Conservation (phyloP, 2,797 vertebrate genomes). For the Darevskia mixta region DNA sequence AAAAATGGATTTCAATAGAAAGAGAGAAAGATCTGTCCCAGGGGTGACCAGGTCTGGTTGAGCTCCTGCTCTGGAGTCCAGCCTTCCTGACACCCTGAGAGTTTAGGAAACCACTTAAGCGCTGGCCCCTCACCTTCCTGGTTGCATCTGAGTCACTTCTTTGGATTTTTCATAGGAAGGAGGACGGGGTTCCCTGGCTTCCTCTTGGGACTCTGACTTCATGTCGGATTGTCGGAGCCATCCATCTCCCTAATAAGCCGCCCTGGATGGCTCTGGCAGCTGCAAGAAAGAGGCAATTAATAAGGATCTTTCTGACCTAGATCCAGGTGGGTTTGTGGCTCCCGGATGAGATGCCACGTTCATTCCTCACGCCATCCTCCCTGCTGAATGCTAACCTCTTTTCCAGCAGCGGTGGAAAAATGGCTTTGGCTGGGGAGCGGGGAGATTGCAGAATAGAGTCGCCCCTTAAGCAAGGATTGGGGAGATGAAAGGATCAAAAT, state of each 20-base stretch:
- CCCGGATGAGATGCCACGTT: neutral
- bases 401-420: too few species aligned
- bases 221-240: neutral
- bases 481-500: too few species aligned
- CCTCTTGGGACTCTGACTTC: neutral
- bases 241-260: neutral
- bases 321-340: neutral
- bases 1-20: too few species aligned
- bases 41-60: too few species aligned
- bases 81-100: too few species aligned
- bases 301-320: constrained; percentile 5
- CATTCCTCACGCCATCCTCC: neutral
- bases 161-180: neutral
- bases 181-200: neutral
- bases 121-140: neutral
- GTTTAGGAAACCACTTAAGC: too few species aligned
- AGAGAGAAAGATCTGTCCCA: too few species aligned
- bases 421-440: neutral
- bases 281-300: constrained; percentile 3
- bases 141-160: neutral
- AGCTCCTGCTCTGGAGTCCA: too few species aligned
- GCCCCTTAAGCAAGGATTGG: too few species aligned
- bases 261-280: neutral
- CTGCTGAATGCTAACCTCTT: neutral
- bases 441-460: too few species aligned